Base-by-base conservation (phyloP, 2,113 vertebrate species). In the Phaetusa simplex region DNA sequence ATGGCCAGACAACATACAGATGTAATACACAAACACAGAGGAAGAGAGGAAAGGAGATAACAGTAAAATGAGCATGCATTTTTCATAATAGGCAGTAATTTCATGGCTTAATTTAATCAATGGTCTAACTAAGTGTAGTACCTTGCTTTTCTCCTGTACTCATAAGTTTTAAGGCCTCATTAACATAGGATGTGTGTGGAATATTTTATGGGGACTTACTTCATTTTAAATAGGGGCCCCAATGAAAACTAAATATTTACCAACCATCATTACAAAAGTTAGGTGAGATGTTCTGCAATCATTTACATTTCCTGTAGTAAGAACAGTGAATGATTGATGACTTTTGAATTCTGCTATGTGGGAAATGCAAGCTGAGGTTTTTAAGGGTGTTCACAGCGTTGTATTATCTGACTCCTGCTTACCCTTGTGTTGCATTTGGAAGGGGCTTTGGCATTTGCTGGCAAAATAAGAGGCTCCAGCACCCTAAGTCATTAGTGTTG, bases 51-150 rank as follows among this genome's bases (percentile, higher is more conserved):
- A 64, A 82, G 38, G 22, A 72, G 43, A 49, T 53, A 88, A 55
- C 49, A 80, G 62, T 70, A 92, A 93, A 96, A 95, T 50, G 26
- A 94, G 71, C 64, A 73, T 92, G 67, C 23, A 73, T 92, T 92
- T 95, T 94, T 94, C 79, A 94, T 90, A 94, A 95, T 73, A 73
- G 76, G 85, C 74, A 83, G 85, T 86, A 92, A 97, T 95, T 94
- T 90, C 92, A 93, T 66, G 71, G 62, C 20, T 93, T 97, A 90
- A 95, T 96, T 96, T 95, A 96, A 96, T 95, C 82, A 91, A 3
- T 53, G 43, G 55, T 77, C 67, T 87, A 91, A 86, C 70, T 71
- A 85, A 69, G 85, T 80, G 90, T 29, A 26, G 49, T 66, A 90
- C 79, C 90, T 94, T 88, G 45, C 62, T 80, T 42, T 94, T 80